Evolutionary conservation across 2,113 vertebrate species (phyloP).

Genomic region (Elanoides forficatus): DNA sequence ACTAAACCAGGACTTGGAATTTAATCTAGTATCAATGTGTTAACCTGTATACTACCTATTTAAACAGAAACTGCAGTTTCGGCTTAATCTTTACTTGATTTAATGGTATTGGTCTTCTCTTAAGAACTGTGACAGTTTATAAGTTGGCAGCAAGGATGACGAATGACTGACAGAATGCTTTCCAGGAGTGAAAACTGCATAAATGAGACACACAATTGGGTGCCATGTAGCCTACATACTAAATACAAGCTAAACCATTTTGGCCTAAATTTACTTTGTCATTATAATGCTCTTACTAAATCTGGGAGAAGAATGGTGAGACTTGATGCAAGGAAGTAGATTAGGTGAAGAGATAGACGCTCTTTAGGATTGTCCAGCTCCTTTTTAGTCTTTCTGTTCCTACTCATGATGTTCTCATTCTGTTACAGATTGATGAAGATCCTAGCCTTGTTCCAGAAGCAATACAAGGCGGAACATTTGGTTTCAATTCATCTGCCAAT

Average conservation of each 20-base stretch:
- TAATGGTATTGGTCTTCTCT: neutral
- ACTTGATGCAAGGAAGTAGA: neutral
- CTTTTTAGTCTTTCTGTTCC: neutral
- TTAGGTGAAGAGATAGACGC: neutral
- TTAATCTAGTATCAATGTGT: accelerated
- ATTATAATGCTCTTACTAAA: accelerated
- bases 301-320: neutral
- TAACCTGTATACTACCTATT: neutral
- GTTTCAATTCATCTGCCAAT: slow-evolving; percentile 98
- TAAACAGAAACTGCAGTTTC: neutral
- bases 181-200: neutral
- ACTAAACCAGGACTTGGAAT: neutral
- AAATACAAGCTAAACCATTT: accelerated
- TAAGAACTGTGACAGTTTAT: neutral
- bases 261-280: accelerated
- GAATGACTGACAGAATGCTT: neutral
- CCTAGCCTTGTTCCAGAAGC: slow-evolving; percentile 96
- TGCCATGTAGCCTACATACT: accelerated
- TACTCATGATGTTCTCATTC: neutral
- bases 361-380: neutral
- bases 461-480: slow-evolving; percentile 96
- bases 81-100: neutral
- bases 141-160: neutral
- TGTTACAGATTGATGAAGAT: slow-evolving; percentile 93
- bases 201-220: accelerated